Percentiles rank a stretch among this genome's conserved stretches.
These are phyloP conservation scores for Holacanthella duospinosa DNA, from an alignment of 2,888 invertebrate genomes.

Conservation along the genomic window DNA sequence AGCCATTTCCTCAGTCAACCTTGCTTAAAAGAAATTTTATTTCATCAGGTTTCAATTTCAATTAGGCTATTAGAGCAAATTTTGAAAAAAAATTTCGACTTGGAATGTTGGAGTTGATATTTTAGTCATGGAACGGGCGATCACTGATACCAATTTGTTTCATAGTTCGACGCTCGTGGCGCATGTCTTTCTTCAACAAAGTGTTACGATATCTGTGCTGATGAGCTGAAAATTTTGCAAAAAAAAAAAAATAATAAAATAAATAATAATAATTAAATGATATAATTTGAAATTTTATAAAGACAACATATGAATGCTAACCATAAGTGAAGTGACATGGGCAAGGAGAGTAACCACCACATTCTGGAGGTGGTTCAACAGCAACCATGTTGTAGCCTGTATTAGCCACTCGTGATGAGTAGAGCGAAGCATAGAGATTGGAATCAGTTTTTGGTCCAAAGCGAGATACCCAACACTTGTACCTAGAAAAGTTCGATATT, in stretches of 20 bases:
- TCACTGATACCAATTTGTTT: not conserved
- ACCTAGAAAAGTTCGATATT: too few relatives aligned
- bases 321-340: constrained; percentile 5
- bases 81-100: too few relatives aligned
- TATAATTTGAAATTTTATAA: not conserved
- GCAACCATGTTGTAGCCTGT: not conserved
- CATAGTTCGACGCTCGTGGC: not conserved
- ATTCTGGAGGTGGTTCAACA: constrained; percentile 2
- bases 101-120: too few relatives aligned
- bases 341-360: not conserved
- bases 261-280: not conserved
- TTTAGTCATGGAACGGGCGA: not conserved
- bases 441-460: constrained; percentile 17
- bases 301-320: not conserved
- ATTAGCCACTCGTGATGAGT: constrained; percentile 22
- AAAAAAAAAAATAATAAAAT: not conserved
- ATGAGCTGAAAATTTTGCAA: not conserved
- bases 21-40: too few relatives aligned
- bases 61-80: too few relatives aligned
- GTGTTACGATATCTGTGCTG: not conserved
- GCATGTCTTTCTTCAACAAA: not conserved
- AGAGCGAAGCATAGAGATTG: constrained; percentile 21
- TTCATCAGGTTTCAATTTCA: too few relatives aligned
- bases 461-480: constrained; percentile 18
- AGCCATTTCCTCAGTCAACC: too few relatives aligned